Evolutionary conservation across 2,113 vertebrate species (phyloP), one percentile per base, ranked within the genome.

Genomic region (Strigops habroptila): DNA sequence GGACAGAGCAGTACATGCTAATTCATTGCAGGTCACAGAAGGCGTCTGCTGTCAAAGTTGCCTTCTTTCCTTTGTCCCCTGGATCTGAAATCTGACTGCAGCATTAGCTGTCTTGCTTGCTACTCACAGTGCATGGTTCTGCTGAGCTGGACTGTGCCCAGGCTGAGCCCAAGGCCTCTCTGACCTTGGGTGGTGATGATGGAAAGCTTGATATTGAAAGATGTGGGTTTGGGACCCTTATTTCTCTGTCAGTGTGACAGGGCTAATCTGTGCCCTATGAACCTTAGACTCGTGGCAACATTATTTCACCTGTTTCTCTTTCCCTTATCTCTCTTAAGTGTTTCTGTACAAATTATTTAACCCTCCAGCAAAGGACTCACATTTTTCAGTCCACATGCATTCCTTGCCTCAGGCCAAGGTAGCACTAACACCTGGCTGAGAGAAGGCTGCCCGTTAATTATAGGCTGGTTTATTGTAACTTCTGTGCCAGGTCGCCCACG

Each of bases 121-220:
- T 55, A 18, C 7, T 43, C 30, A 15, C 3, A 4, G 14, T 15
- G 19, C 10, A 10, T 24, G 15, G 17, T 46, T 55, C 9, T 74
- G 16, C n/a, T 6, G 8, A 83, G 15, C 18, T 31, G 14, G 8
- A 57, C 35, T 46, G 17, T 27, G 25, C 8, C 33, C 0, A 0
- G 9, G 28, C 18, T 52, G 24, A 21, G 21, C 46, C 49, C 0
- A 3, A 71, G 24, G 18, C 33, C 18, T 35, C 30, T 62, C 18
- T 52, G 28, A 46, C 51, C 49, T 88, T 64, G 31, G 25, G 12
- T 0, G 0, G 7, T 1, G 3, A 59, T 39, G 30, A 76, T 22
- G 24, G 44, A 94, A 87, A 82, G 3, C 14, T 79, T 85, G 49
- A 76, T 73, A 82, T 71, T 71, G 55, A 89, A 91, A 88, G 25